Percentiles rank a stretch among this genome's conserved stretches.
Conservation (phyloP, 2,113 vertebrate species). For the Callithrix jacchus region DNA sequence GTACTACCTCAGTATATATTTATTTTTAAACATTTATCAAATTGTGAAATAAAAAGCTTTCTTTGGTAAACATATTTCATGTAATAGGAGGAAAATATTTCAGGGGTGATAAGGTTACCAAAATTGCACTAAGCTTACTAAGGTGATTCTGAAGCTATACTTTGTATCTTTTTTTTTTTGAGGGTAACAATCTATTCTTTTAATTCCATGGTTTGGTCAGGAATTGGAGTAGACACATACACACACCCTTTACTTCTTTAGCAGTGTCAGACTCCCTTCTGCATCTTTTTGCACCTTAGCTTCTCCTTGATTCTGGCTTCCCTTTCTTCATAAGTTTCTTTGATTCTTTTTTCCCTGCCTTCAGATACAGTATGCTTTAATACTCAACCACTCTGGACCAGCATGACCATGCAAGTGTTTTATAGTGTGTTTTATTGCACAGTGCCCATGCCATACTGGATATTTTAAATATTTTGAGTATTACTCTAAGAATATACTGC, state of each 20-base stretch:
- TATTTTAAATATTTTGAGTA: conserved; percentile 30
- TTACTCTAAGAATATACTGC: not conserved
- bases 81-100: not conserved
- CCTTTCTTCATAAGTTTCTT: not conserved
- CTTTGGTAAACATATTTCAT: not conserved
- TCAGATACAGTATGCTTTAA: not conserved
- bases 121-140: not conserved
- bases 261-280: not conserved
- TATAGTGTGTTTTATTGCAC: not conserved
- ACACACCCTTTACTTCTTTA: not conserved
- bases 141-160: not conserved
- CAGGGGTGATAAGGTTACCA: not conserved
- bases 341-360: not conserved
- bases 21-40: conserved; percentile 32
- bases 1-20: not conserved
- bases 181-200: not conserved
- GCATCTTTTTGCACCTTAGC: not conserved
- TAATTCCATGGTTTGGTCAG: not conserved
- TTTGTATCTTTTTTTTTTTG: no score
- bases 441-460: not conserved
- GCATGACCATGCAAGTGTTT: not conserved
- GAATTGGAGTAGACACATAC: not conserved
- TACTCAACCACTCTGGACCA: not conserved
- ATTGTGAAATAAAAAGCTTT: not conserved
- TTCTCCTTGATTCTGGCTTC: not conserved